Conservation (phyloP, 2,797 vertebrate species). For the Austrolebias charrua region DNA sequence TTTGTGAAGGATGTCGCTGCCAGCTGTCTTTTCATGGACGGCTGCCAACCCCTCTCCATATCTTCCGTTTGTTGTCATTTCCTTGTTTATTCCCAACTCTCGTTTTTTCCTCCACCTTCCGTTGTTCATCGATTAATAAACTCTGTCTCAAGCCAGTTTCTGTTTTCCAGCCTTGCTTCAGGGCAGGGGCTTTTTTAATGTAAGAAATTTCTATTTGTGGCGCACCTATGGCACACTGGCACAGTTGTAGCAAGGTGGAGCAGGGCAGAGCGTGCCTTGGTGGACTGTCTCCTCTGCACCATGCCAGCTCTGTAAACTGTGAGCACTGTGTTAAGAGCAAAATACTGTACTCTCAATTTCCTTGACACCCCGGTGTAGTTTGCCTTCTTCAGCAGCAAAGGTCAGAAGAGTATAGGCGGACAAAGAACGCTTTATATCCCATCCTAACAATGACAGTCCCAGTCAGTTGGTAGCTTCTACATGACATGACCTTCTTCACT, state of each 20-base stretch:
- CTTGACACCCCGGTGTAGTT: slow-evolving; percentile 33
- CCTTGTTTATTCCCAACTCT: slow-evolving; percentile 71
- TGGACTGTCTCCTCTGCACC: slow-evolving; percentile 54
- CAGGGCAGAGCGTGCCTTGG: slow-evolving; percentile 45
- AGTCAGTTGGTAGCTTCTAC: slow-evolving; percentile 49
- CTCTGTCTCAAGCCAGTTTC: slow-evolving; percentile 48
- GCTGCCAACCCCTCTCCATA: slow-evolving; percentile 70
- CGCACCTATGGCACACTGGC: slow-evolving; percentile 39
- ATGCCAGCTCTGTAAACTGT: slow-evolving; percentile 66
- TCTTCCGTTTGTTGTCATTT: slow-evolving; percentile 71
- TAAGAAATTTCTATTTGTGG: slow-evolving; percentile 25
- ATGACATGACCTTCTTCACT: slow-evolving; percentile 26
- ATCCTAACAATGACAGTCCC: slow-evolving; percentile 47
- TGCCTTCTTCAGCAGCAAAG: slow-evolving; percentile 55
- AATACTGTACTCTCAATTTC: slow-evolving; percentile 53
- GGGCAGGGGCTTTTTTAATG: slow-evolving; percentile 19
- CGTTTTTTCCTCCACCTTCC: slow-evolving; percentile 43
- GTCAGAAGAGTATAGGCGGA: slow-evolving; percentile 52
- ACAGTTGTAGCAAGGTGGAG: slow-evolving; percentile 64
- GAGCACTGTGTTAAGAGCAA: slow-evolving; percentile 66
- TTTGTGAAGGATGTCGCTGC: slow-evolving; percentile 82
- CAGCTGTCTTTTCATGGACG: slow-evolving; percentile 82
- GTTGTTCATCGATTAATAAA: slow-evolving; percentile 65
- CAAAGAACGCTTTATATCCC: slow-evolving; percentile 54
- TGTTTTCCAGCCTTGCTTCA: slow-evolving; percentile 47